Evolutionary conservation across 2,113 vertebrate genomes (phyloP).

Genomic region (Triplophysa tibetana): DNA sequence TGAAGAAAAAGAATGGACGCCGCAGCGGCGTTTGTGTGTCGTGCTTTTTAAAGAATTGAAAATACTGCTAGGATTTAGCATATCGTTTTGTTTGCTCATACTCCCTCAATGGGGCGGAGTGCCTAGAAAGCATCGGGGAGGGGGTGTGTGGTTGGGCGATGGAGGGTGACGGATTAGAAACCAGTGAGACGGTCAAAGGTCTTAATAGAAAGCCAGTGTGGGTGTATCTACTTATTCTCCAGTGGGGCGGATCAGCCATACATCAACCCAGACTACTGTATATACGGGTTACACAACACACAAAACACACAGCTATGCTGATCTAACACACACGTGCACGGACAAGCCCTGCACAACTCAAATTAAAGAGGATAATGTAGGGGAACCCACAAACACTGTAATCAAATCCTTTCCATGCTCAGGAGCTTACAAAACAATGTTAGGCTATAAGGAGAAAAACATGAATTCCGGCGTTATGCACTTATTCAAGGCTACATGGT

Average conservation of each 20-base stretch:
- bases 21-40: slow-evolving; percentile 1
- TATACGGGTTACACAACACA: background rate
- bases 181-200: slow-evolving; percentile 8
- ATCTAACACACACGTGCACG: background rate
- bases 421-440: slow-evolving; percentile 39
- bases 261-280: background rate
- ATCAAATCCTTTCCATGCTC: background rate
- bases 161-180: slow-evolving; percentile 7
- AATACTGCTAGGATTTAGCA: slow-evolving; percentile 10
- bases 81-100: slow-evolving; percentile 8
- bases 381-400: background rate
- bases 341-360: slow-evolving; percentile 11
- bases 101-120: background rate
- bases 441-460: slow-evolving; percentile 1
- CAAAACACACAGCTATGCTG: background rate
- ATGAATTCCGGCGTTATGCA: slow-evolving; percentile 3
- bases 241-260: slow-evolving; percentile 19
- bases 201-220: background rate
- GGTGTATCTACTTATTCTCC: background rate
- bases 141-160: background rate
- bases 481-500: slow-evolving; percentile 14
- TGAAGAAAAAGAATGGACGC: background rate
- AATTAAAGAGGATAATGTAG: background rate
- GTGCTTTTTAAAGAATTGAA: background rate
- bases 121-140: background rate